Percentiles rank a stretch among this genome's conserved stretches.
Evolutionary conservation across 2,888 invertebrate genomes (phyloP).

Genomic region (Chydorus sphaericus): DNA sequence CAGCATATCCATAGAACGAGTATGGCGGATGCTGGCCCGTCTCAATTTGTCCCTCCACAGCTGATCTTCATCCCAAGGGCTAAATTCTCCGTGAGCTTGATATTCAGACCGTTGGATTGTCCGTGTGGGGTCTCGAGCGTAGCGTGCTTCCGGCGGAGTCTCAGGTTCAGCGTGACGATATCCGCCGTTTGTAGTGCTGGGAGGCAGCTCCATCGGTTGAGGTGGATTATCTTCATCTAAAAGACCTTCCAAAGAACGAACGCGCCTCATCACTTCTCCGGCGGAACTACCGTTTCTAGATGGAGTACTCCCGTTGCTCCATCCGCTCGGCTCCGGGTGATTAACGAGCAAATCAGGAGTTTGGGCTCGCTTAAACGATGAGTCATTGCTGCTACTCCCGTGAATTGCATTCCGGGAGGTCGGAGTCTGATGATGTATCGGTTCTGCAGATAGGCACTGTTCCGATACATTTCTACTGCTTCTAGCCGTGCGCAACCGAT

Average conservation of each 20-base stretch:
- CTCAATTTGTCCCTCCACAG: slow-evolving; percentile 67
- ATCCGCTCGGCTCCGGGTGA: background rate
- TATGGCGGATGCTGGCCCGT: slow-evolving; percentile 62
- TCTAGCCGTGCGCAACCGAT: background rate
- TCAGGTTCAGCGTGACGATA: background rate
- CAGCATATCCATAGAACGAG: slow-evolving; percentile 66
- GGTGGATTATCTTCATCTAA: slow-evolving; percentile 33
- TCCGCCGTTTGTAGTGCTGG: too few species aligned
- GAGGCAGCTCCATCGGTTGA: slow-evolving; percentile 14
- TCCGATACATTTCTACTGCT: background rate
- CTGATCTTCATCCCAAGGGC: slow-evolving; percentile 64
- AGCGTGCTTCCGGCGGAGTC: slow-evolving; percentile 9
- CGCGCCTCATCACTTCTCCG: slow-evolving; percentile 31
- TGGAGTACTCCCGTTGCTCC: background rate
- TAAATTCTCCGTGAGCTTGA: background rate
- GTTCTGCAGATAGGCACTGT: background rate
- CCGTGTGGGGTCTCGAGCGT: slow-evolving; percentile 8
- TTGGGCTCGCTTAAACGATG: slow-evolving; percentile 23
- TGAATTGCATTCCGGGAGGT: too few species aligned
- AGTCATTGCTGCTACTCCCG: background rate
- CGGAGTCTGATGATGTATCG: background rate
- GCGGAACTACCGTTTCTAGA: slow-evolving; percentile 11
- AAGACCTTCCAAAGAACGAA: slow-evolving; percentile 43
- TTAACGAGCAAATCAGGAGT: slow-evolving; percentile 25
- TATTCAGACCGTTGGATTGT: background rate